Evolutionary conservation across 1,140 invertebrate species (phyloP).

Genomic region (Papilio xuthus): DNA sequence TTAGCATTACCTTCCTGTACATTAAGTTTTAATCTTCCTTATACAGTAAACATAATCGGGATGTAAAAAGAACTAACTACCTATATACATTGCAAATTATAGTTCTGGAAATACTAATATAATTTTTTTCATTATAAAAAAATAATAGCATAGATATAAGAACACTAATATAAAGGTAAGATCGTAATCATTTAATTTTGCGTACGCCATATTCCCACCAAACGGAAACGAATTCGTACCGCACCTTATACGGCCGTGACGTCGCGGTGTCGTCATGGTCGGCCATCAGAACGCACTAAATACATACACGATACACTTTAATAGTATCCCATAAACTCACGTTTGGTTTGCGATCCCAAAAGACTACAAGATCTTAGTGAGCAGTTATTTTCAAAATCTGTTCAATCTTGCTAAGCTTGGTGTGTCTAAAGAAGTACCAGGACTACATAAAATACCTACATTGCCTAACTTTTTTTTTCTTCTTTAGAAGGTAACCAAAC

Average conservation of each 20-base stretch:
- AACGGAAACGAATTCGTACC: slow-evolving; percentile 25
- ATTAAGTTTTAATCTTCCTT: neutral
- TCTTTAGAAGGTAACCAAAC: too few species aligned
- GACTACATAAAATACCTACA: neutral
- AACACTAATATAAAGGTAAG: neutral
- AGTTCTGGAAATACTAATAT: too few species aligned
- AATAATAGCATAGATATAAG: too few species aligned
- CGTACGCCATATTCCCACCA: neutral
- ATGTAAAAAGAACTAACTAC: too few species aligned
- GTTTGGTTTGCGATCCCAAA: neutral
- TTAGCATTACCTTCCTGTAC: neutral
- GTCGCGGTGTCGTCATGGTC: neutral
- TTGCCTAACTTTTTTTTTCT: neutral
- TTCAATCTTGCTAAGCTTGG: neutral
- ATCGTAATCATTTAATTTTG: neutral
- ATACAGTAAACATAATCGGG: too few species aligned
- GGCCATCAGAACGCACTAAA: neutral
- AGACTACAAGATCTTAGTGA: neutral
- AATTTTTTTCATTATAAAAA: too few species aligned
- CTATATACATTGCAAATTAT: too few species aligned
- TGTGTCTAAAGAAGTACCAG: neutral
- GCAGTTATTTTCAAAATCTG: neutral
- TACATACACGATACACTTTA: neutral
- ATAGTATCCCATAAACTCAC: neutral
- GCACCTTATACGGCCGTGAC: neutral